Evolutionary conservation across 2,113 vertebrate species (phyloP).

Genomic region (Eudyptes chrysolophus): DNA sequence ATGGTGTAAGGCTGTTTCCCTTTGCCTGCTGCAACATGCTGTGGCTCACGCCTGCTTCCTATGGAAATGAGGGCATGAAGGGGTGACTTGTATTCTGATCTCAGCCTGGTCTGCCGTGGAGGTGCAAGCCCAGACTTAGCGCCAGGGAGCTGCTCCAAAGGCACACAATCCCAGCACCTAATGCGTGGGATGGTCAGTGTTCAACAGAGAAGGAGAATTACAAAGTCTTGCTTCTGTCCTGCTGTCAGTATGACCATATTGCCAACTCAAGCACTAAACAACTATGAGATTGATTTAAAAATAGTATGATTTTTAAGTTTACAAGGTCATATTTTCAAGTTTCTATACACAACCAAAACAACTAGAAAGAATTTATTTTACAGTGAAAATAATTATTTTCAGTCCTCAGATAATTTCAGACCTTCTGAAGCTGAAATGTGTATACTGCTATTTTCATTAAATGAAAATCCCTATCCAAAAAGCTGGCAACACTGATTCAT

Average conservation of each 20-base stretch:
- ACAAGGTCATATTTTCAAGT: neutral
- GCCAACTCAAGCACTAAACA: neutral
- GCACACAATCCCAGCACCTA: neutral
- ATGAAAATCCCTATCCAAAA: neutral
- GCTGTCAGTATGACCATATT: neutral
- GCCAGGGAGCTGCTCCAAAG: neutral
- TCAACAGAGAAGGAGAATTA: neutral
- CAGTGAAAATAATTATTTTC: neutral
- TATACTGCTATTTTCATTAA: neutral
- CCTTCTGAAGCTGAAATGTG: neutral
- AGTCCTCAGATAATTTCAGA: neutral
- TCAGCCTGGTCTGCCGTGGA: neutral
- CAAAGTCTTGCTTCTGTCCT: neutral
- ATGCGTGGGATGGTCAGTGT: fast-evolving
- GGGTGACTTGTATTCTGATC: neutral
- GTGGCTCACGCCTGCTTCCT: neutral
- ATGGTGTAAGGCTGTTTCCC: neutral
- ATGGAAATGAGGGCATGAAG: neutral
- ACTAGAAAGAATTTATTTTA: neutral
- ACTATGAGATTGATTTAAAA: neutral
- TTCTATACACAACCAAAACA: neutral
- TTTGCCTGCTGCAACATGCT: neutral
- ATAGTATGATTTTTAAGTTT: neutral
- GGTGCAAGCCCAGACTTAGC: neutral
- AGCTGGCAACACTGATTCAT: neutral